Conservation (phyloP, 2,888 invertebrate species). For the Autographa gamma region DNA sequence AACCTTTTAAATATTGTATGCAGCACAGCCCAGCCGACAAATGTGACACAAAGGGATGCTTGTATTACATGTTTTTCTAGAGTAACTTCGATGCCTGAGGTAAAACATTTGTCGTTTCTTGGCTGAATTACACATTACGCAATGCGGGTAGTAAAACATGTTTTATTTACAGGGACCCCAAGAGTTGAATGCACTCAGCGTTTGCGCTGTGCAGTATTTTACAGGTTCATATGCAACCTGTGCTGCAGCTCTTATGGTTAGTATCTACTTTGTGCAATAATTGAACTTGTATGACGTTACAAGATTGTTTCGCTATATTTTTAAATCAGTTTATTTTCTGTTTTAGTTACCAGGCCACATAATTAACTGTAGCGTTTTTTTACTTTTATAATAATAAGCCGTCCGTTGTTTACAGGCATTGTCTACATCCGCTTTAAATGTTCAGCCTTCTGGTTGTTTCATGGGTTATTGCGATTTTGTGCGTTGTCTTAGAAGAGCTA, state of each 20-base stretch:
- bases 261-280: slow-evolving; percentile 14
- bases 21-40: slow-evolving; percentile 90
- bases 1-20: slow-evolving; percentile 90
- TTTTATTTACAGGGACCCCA: slow-evolving; percentile 82
- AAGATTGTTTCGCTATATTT: no score
- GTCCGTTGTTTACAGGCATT: slow-evolving; percentile 67
- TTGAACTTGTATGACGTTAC: neutral
- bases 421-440: slow-evolving; percentile 83
- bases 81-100: slow-evolving; percentile 86
- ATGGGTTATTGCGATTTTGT: slow-evolving; percentile 90
- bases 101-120: slow-evolving; percentile 51
- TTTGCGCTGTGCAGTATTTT: slow-evolving; percentile 88
- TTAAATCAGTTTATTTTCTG: no score
- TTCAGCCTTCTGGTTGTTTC: slow-evolving; percentile 86
- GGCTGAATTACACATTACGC: neutral
- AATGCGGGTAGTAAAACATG: neutral
- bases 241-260: slow-evolving; percentile 85
- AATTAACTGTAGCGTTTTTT: no score
- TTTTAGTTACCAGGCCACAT: no score
- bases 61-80: slow-evolving; percentile 91
- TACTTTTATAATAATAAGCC: neutral
- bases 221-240: slow-evolving; percentile 86
- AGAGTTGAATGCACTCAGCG: slow-evolving; percentile 85
- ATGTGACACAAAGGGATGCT: slow-evolving; percentile 88
- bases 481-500: slow-evolving; percentile 88